A percentile compares a stretch with the other conserved stretches of the same genome.
Conservation (phyloP, 2,113 vertebrate species). For the Cavia porcellus region DNA sequence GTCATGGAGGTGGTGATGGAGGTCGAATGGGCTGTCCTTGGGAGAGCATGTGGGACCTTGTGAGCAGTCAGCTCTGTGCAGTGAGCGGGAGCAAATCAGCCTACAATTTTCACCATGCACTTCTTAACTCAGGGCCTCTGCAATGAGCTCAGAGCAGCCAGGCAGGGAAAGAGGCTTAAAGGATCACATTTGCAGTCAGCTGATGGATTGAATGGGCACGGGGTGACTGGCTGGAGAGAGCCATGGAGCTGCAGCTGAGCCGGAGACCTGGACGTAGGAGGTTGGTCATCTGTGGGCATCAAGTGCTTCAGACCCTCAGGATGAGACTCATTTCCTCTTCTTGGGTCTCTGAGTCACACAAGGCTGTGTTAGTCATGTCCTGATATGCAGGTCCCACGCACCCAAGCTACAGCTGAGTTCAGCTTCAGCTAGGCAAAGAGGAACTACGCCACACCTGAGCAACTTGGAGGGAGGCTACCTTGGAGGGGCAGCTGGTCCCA, state of each 20-base stretch:
- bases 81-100: neutral
- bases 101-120: neutral
- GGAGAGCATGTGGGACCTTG: accelerated
- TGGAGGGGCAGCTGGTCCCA: neutral
- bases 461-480: neutral
- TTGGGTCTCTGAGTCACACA: slow-evolving; percentile 15
- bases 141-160: neutral
- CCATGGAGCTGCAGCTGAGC: neutral
- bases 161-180: neutral
- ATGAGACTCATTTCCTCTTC: neutral
- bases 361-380: neutral
- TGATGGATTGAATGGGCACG: neutral
- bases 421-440: neutral
- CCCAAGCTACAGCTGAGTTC: neutral
- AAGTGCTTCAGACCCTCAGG: neutral
- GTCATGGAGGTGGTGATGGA: neutral
- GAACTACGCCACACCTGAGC: neutral
- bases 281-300: neutral
- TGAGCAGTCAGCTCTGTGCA: neutral
- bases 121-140: neutral
- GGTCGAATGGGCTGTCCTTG: neutral
- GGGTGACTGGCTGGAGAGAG: neutral
- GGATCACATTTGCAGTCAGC: neutral
- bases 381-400: neutral
- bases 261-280: neutral